Percentiles rank a stretch among this genome's conserved stretches.
Conservation (phyloP, 2,888 invertebrate species). For the Acrobasis consociella region DNA sequence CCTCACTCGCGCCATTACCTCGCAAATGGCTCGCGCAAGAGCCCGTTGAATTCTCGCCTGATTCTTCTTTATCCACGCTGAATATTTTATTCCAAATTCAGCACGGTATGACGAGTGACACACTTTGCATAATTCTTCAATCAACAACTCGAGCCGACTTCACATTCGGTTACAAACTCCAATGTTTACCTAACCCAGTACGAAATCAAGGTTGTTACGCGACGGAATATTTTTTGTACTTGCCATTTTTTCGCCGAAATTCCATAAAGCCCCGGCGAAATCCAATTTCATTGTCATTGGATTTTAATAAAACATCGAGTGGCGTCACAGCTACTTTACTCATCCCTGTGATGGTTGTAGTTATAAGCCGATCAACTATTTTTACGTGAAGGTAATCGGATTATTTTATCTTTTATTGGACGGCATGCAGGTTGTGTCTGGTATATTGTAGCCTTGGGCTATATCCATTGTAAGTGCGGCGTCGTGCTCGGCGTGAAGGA, state of each 20-base stretch:
- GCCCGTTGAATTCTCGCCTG: slow-evolving; percentile 48
- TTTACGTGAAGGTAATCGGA: slow-evolving; percentile 54
- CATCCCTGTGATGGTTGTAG: slow-evolving; percentile 39
- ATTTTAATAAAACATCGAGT: slow-evolving; percentile 33
- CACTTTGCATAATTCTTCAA: slow-evolving; percentile 55
- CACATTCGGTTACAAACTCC: slow-evolving; percentile 50
- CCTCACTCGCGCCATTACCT: slow-evolving; percentile 58
- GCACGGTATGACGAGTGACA: slow-evolving; percentile 49
- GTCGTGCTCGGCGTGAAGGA: slow-evolving; percentile 20
- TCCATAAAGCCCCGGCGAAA: slow-evolving; percentile 25
- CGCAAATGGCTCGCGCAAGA: slow-evolving; percentile 59
- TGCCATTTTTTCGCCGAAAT: slow-evolving; percentile 13
- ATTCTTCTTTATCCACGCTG: slow-evolving; percentile 50
- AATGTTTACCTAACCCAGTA: slow-evolving; percentile 54
- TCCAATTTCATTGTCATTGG: slow-evolving; percentile 31
- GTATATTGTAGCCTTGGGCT: slow-evolving; percentile 18
- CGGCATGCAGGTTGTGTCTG: slow-evolving; percentile 22
- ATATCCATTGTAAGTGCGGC: slow-evolving; percentile 12
- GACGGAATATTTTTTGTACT: slow-evolving; percentile 25
- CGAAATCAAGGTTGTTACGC: slow-evolving; percentile 47
- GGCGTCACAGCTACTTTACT: slow-evolving; percentile 29
- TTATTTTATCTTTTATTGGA: slow-evolving; percentile 49
- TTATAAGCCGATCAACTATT: slow-evolving; percentile 49
- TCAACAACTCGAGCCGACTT: slow-evolving; percentile 47
- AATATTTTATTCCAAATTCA: slow-evolving; percentile 45